These are phyloP conservation scores for Synaphobranchus kaupii DNA, from an alignment of 2,797 vertebrate species.

Conservation along the genomic window DNA sequence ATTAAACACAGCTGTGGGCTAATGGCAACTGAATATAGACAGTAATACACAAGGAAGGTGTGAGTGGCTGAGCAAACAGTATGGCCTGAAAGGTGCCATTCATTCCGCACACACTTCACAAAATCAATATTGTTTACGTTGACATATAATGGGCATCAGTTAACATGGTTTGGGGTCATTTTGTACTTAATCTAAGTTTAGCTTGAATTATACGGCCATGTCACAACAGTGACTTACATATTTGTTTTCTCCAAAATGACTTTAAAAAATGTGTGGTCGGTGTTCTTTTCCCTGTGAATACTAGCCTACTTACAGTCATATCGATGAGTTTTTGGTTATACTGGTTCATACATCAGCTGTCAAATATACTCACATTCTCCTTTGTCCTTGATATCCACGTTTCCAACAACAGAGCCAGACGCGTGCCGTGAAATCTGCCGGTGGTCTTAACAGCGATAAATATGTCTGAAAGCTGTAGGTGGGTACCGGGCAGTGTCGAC, in stretches of 20 bases:
- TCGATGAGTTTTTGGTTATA: neutral
- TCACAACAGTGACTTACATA: neutral
- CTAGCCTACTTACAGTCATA: neutral
- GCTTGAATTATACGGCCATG: neutral
- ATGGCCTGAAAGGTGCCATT: neutral
- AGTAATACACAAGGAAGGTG: neutral
- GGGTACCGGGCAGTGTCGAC: neutral
- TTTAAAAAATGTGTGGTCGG: neutral
- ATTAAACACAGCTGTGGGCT: neutral
- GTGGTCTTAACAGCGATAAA: constrained; percentile 90
- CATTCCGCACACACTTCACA: neutral
- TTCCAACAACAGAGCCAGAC: constrained; percentile 82
- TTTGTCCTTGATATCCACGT: constrained; percentile 88
- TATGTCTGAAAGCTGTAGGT: constrained; percentile 68
- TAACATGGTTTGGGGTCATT: neutral
- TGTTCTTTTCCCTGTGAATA: neutral
- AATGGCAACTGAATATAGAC: neutral
- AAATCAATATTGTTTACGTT: neutral
- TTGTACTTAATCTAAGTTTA: neutral
- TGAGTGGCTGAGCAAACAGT: neutral
- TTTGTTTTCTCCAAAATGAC: neutral
- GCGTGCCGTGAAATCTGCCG: constrained; percentile 79
- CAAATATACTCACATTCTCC: constrained; percentile 76
- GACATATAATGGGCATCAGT: neutral
- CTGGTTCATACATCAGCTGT: neutral